Base-by-base conservation (phyloP, 1,140 invertebrate species). In the Hypothenemus hampei region DNA sequence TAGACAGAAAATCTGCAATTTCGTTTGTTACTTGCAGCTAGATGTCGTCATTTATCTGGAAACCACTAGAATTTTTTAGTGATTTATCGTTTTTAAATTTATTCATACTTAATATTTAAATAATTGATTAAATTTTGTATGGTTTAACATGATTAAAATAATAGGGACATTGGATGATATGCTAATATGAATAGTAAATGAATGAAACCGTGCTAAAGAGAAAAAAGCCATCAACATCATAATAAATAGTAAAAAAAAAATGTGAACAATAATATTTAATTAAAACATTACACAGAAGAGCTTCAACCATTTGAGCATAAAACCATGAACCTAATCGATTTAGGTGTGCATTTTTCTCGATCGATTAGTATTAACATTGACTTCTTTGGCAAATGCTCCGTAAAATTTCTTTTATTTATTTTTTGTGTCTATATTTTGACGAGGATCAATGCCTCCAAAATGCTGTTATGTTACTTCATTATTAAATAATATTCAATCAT, bases 351-450 rank as follows among this genome's bases (percentile, higher is more conserved):
- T 39, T 49, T 37, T 49, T 49, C 47, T 39, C n/a, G 19, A 49
- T 20, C 44, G 44, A 47, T 47, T 47, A 19, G 35, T 29, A 18
- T 44, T 52, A 52, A 52, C 49, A 52, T 52, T 52, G 49, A 52
- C 49, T 52, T 43, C 21, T 44, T 37, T 52, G 29, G 11, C 33
- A 52, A 52, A 22, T 43, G 19, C 39, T 31, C 37, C 49, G 49
- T 52, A 44, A 43, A 26, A 4, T 31, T 52, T 43, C 4, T 35
- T 33, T 33, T 35, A 2, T 33, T 47, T 47, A 16, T 31, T 47
- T n/a, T n/a, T n/a, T 47, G 20, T 6, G 44, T 47, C 18, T 33
- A 47, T 47, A 47, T 18, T 15, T 16, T 15, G 35, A 37, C 18
- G 11, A 16, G 35, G 35, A 37, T 37, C 35, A 37, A 13, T 37